phyloP scores from a whole-genome alignment of 1,140 invertebrate genomes.

The Brachionus asplanchnoidis region DNA sequence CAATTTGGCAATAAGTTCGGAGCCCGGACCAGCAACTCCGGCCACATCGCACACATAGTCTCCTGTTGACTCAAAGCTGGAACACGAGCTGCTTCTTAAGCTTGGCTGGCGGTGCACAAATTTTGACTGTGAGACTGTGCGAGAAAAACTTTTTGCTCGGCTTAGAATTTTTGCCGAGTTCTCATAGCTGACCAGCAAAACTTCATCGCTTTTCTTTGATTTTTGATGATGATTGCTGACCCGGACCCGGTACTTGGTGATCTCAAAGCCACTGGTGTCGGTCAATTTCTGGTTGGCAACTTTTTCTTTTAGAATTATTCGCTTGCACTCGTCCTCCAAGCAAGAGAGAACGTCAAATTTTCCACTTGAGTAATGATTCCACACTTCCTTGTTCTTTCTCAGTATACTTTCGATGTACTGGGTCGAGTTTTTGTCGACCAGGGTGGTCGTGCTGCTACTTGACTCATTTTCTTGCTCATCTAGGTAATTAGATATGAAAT shows the following conservation, averaged over 20 bases:
- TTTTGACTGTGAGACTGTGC: neutral
- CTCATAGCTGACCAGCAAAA: slow-evolving; percentile 4
- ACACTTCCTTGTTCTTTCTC: slow-evolving; percentile 2
- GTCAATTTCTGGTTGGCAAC: neutral
- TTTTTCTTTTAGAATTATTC: slow-evolving; percentile 32
- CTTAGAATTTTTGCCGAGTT: neutral
- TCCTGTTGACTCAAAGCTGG: slow-evolving; percentile 1
- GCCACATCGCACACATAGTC: neutral
- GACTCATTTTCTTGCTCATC: neutral
- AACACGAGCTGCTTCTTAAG: neutral
- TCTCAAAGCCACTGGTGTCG: slow-evolving; percentile 9
- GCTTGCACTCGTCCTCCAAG: neutral
- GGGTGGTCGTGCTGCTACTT: neutral
- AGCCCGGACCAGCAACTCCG: slow-evolving; percentile 7
- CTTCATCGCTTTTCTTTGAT: slow-evolving; percentile 22
- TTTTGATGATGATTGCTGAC: neutral
- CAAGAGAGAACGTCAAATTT: slow-evolving; percentile 7
- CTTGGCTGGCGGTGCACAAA: neutral
- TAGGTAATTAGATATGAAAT: neutral
- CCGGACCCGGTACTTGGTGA: neutral
- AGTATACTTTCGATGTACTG: neutral
- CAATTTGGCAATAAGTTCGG: neutral
- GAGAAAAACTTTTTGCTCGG: neutral
- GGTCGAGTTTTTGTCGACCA: neutral
- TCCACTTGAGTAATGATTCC: neutral